Conservation (phyloP, 2,797 vertebrate genomes). For the Pangasius krempfi region DNA sequence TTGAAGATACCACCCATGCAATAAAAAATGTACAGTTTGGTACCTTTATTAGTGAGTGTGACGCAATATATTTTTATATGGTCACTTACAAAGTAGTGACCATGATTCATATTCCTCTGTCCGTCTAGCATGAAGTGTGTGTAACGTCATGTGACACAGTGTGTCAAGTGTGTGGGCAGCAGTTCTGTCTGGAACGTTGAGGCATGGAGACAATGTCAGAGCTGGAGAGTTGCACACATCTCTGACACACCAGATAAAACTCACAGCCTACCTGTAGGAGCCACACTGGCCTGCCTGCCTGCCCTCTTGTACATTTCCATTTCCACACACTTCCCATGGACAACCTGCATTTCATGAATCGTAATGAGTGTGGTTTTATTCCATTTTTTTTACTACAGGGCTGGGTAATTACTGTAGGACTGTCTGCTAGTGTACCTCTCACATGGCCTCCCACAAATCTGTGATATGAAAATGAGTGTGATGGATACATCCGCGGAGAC, state of each 20-base stretch:
- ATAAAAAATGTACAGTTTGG: background rate
- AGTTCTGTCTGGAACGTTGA: constrained; percentile 46
- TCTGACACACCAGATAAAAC: constrained; percentile 77
- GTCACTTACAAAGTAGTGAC: background rate
- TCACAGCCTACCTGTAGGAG: constrained; percentile 73
- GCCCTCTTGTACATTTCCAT: constrained; percentile 74
- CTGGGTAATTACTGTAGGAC: constrained; percentile 75
- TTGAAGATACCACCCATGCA: background rate
- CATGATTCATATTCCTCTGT: constrained; percentile 31
- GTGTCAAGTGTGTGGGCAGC: constrained; percentile 55
- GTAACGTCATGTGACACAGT: constrained; percentile 28
- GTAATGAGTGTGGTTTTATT: constrained; percentile 66
- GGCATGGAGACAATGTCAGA: constrained; percentile 50
- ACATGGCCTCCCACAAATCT: constrained; percentile 66
- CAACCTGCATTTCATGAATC: constrained; percentile 81
- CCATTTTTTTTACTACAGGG: constrained; percentile 53
- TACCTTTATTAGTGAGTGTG: too few relatives aligned
- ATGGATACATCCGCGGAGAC: constrained; percentile 72
- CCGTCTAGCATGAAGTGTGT: constrained; percentile 8
- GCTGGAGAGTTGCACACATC: constrained; percentile 61
- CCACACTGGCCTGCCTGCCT: constrained; percentile 71
- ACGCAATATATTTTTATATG: background rate
- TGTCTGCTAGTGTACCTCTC: constrained; percentile 75
- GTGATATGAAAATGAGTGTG: constrained; percentile 77
- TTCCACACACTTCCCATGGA: constrained; percentile 76